Base-by-base conservation (phyloP, 2,888 invertebrate species). In the Polydrusus cervinus region DNA sequence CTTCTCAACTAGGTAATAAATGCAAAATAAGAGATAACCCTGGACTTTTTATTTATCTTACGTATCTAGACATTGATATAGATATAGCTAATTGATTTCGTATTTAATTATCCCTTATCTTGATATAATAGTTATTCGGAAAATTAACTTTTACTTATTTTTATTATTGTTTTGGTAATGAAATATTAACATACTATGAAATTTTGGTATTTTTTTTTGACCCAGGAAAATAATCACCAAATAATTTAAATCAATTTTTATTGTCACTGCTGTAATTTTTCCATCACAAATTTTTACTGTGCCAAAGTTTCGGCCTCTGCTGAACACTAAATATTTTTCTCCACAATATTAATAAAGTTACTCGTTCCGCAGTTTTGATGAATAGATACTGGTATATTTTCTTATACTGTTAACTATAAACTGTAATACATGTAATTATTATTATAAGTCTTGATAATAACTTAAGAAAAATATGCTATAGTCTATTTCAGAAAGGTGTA, bases 11-110 rank as follows among this genome's bases (percentile, higher is more conserved):
- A 11, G 16, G 7, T 60, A 40, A 60, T 38, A n/a, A n/a, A 38
- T 60, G 57, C 57, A 60, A 60, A 60, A 60, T 16, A 38, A 11
- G 16, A 60, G 57, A 60, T 60, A 60, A 60, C 57, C 34, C 11
- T 11, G 57, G 18, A 38, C 2, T 14, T 10, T 38, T 60, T 60
- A 38, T 60, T 60, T 60, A 11, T 60, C 40, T 38, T 60, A 38
- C 57, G 18, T 60, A 60, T 60, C 57, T 60, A 60, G 30, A 40
- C 57, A 16, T 38, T 60, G 57, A 60, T 60, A 38, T 60, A 38
- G 57, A 60, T 60, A 60, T 60, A 38, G 57, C 38, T 40, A 38
- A 60, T 60, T 38, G 57, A 38, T 18, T 60, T 11, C 14, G 3
- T 38, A 60, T 60, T 60, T 60, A 60, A 60, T 40, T 60, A 16